phyloP scores from a whole-genome alignment of 2,888 invertebrate genomes.

The Minunthozetes semirufus region DNA sequence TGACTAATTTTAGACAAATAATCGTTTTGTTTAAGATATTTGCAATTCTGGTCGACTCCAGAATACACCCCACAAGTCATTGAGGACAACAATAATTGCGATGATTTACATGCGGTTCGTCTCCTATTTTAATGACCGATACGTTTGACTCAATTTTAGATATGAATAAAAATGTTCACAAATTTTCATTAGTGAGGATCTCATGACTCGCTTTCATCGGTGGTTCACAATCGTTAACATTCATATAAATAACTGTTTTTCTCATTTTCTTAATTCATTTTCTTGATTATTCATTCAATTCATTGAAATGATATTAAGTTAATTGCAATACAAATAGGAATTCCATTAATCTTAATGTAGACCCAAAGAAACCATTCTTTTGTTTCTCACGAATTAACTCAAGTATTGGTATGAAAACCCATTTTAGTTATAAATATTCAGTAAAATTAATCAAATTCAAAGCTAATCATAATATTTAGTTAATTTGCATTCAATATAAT shows the following conservation, averaged over 20 bases:
- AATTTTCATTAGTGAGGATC: not conserved
- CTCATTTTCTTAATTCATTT: not conserved
- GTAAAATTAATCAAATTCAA: too few species aligned
- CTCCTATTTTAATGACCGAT: not conserved
- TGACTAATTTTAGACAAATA: not conserved
- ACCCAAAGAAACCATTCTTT: too few species aligned
- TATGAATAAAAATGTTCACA: not conserved
- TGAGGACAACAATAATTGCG: constrained; percentile 14
- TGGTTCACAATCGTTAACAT: not conserved
- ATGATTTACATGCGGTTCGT: constrained; percentile 14
- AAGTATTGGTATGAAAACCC: too few species aligned
- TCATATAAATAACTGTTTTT: not conserved
- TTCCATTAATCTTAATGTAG: not conserved
- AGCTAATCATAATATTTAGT: too few species aligned
- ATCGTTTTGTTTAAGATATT: constrained; percentile 4
- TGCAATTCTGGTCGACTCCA: constrained; percentile 6
- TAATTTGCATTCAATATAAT: too few species aligned
- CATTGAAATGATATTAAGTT: constrained; percentile 4
- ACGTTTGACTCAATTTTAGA: not conserved
- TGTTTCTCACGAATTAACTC: too few species aligned
- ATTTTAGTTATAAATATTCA: too few species aligned
- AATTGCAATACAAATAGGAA: not conserved
- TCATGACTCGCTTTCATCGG: not conserved
- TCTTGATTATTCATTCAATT: not conserved
- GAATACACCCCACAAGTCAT: constrained; percentile 22